Base-by-base conservation (phyloP, 1,140 invertebrate species). In the Diplogasteroides magnus region DNA sequence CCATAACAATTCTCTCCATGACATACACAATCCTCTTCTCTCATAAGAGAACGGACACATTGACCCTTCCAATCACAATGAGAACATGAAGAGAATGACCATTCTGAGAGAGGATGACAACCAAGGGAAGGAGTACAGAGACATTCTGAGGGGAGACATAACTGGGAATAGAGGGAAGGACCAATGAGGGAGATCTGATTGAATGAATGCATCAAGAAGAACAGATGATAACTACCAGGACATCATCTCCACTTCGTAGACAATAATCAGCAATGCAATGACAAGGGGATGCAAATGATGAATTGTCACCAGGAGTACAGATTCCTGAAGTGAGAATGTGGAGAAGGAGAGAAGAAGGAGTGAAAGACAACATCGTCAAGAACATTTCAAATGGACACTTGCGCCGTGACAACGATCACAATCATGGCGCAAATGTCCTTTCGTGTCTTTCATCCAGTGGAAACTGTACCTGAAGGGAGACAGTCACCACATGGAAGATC, bases 11-110 rank as follows among this genome's bases (percentile, higher is more conserved):
- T 1, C 1, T 66, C 25, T 25, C 31, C 56, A 37, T 69, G n/a
- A 37, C 23, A 26, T 55, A 55, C 23, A 13, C 27, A 27, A 55
- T 67, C 61, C 37, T 67, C 60, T 31, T 26, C 23, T 3, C 27
- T 19, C 6, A 69, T 6, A 31, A 32, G 19, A 1, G 31, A 0
- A 56, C 66, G 55, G 15, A 37, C 32, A 59, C 72, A 73, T 63
- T 69, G 56, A 26, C 63, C 68, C 32, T 56, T 61, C 72, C 72
- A 73, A 64, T 73, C 68, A 62, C 72, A 73, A 2, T 60, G 55
- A 15, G 29, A 13, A 62, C 72, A 73, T 3, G 1, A 29, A 13
- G 63, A 57, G n/a, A 71, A 26, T 31, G 59, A 23, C 57, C 19
- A n/a, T 67, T 60, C 29, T 55, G n/a, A 15, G 48, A 48, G 11